Conservation (phyloP, 1,140 invertebrate genomes). For the Globodera rostochiensis region DNA sequence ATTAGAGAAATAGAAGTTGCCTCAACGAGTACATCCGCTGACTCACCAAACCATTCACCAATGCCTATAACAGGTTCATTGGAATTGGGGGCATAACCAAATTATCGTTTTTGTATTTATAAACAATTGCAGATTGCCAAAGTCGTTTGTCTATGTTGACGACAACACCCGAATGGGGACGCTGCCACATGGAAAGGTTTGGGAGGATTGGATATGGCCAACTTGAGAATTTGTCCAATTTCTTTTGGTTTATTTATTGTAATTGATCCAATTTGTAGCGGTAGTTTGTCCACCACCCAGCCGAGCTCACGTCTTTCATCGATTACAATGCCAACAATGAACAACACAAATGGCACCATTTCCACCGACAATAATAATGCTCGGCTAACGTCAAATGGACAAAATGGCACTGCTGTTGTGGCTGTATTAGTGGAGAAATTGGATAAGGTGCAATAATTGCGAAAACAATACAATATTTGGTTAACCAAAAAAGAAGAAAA, state of each 20-base stretch:
- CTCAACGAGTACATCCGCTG: slow-evolving; percentile 21
- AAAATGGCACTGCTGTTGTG: slow-evolving; percentile 13
- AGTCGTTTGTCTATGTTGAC: neutral
- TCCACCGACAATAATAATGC: slow-evolving; percentile 29
- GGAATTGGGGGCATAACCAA: no score
- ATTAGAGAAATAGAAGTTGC: slow-evolving; percentile 70
- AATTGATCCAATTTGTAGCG: no score
- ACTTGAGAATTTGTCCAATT: neutral
- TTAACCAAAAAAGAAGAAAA: no score
- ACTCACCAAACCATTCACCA: slow-evolving; percentile 29
- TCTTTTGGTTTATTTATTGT: no score
- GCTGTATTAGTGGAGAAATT: slow-evolving; percentile 73
- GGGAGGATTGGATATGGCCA: no score
- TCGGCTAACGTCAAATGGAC: neutral
- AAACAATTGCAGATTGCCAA: neutral
- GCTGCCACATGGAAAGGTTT: neutral
- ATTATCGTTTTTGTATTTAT: no score
- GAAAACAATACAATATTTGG: neutral
- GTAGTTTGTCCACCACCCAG: neutral
- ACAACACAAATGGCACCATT: slow-evolving; percentile 28
- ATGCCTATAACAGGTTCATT: neutral
- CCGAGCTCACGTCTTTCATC: neutral
- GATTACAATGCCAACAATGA: neutral
- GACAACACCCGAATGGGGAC: neutral
- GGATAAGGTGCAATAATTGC: slow-evolving; percentile 62